Base-by-base conservation (phyloP, 2,888 invertebrate species). In the Scelioninae gen. 1 region DNA sequence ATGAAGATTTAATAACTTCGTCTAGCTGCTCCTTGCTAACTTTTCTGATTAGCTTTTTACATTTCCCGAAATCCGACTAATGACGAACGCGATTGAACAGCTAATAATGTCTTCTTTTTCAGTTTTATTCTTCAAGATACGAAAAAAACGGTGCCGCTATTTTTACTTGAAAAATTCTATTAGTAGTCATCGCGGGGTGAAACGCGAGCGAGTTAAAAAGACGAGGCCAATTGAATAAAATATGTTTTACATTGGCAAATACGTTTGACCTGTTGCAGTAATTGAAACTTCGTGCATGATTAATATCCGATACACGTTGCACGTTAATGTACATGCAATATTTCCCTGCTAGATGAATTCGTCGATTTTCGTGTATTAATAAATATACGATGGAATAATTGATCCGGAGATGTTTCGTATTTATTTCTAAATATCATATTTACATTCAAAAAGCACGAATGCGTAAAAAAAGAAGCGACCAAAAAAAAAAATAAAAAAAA, bases 1-100 rank as follows among this genome's bases (percentile, higher is more conserved):
- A 81, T 82, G 49, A 72, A 72, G 77, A 82, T 77, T 72, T 82
- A 82, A 77, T 82, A 76, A 72, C 72, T 68, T 31, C 45, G 66
- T 8, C 65, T 55, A 31, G 32, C 55, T 65, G 58, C 51, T 38
- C 11, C 43, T 65, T 43, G 15, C 56, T 47, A 62, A 65, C 62
- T 82, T 74, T 75, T 29, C 75, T 75, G 55, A 79, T 68, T 63
- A 68, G 60, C 49, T 66, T 62, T 56, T 68, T 49, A 82, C 53
- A 74, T 74, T 75, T 75, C 38, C 11, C 15, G 38, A 29, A 4
- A 43, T 23, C 40, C 43, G 13, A 29, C 11, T 40, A 60, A 60
- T 60, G 11, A 43, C 13, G 16, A n/a, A 47, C 29, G 32, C 34
- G 34, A 69, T 69, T 16, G 40, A 56, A 68, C 32, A 8, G 29